Conservation (phyloP, 64 coral and sea anemone species). For the Actinia tenebrosa region DNA sequence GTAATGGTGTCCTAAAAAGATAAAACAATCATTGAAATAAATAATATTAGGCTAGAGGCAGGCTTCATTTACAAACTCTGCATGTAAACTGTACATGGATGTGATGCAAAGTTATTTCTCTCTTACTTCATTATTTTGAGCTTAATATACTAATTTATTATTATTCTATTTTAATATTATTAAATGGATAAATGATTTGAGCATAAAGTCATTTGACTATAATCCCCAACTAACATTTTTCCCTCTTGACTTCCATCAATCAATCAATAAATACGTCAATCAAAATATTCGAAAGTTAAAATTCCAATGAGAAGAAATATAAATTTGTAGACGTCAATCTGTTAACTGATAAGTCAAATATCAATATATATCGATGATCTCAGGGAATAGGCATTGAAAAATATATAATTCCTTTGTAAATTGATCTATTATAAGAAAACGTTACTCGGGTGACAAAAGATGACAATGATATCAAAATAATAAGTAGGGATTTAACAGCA, state of each 20-base stretch:
- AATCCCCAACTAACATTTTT: not conserved
- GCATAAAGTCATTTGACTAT: not conserved
- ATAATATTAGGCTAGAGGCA: not conserved
- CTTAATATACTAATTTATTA: no score
- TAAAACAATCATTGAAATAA: not conserved
- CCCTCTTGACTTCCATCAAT: not conserved
- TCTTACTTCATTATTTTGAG: no score
- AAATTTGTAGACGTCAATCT: no score
- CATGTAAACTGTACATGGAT: no score
- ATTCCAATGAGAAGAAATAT: no score
- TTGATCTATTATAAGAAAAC: not conserved
- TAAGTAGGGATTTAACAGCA: not conserved
- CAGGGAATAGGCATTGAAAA: not conserved
- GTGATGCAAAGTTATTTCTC: no score
- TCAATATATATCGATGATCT: not conserved
- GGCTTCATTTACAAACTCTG: no score
- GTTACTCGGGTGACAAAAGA: not conserved
- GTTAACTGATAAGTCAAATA: not conserved
- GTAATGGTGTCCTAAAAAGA: constrained; percentile 71
- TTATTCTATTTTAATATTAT: not conserved
- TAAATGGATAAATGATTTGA: not conserved
- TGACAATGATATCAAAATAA: not conserved
- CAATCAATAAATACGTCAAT: not conserved
- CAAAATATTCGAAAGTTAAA: not conserved
- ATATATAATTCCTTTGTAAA: not conserved